Base-by-base conservation (phyloP, 2,113 vertebrate species). In the Tenebrosternarchus preto region DNA sequence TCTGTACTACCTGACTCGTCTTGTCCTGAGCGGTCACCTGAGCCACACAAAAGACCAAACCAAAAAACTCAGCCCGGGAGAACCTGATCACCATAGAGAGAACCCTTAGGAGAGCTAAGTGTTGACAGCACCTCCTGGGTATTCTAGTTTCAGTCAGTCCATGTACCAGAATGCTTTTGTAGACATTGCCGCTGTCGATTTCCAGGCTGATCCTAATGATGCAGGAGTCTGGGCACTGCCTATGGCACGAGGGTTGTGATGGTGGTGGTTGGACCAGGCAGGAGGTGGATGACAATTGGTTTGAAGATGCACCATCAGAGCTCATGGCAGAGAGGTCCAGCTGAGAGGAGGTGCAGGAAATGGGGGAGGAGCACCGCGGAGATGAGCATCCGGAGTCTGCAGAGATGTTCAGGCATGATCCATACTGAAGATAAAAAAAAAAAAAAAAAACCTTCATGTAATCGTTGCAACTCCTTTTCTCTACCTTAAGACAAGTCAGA, bases 11-110 rank as follows among this genome's bases (percentile, higher is more conserved):
- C 1, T 92, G 87, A 66, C 93, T 90, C 0, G 94, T 94, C 90
- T 95, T 96, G 85, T 97, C 96, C 90, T 96, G 95, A 82, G 94
- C 95, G n/a, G 95, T 96, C 39, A 97, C 90, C 96, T 96, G 88
- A n/a, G 71, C 9, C 33, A 76, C 36, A 56, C 59, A 61, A 7
- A 24, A 46, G 27, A 55, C 1, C 11, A 63, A 64, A 4, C 43
- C 27, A 17, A 29, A 24, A 33, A 17, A 50, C 43, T 50, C 43
- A 50, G 39, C 39, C 39, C 1, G 39, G 39, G 8, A 46, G 39
- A 46, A 9, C 8, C 9, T 1, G 11, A 43, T 15, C 43, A 50
- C 43, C 2, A 16, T 43, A 63, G 20, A 31, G 5, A 17, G 12
- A 17, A 5, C 33, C 11, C 1, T 50, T 50, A 50, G 43, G 8